Percentiles rank a stretch among this genome's conserved stretches.
Evolutionary conservation across 2,888 invertebrate genomes (phyloP).

Genomic region (Pollenia angustigena): DNA sequence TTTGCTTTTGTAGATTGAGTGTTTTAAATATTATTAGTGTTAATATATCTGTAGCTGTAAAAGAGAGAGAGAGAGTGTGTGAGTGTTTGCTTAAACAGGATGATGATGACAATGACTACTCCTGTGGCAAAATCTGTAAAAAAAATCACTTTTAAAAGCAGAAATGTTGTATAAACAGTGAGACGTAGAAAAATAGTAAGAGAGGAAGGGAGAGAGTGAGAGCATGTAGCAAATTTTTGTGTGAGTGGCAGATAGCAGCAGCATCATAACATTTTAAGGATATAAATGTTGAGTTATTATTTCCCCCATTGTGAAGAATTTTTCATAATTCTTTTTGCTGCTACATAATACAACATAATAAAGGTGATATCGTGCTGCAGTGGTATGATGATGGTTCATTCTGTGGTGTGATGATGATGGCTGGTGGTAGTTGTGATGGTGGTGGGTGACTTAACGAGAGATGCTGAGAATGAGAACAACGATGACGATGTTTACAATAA

Average conservation of each 20-base stretch:
- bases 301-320: conserved; percentile 64
- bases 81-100: conserved; percentile 25
- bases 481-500: conserved; percentile 56
- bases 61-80: not conserved
- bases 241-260: conserved; percentile 20
- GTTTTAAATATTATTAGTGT: conserved; percentile 60
- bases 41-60: conserved; percentile 29
- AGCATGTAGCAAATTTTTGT: conserved; percentile 1
- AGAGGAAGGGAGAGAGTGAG: conserved; percentile 30
- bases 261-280: conserved; percentile 66
- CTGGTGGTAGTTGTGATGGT: conserved; percentile 49
- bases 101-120: conserved; percentile 47
- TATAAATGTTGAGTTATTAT: conserved; percentile 71
- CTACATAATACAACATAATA: conserved; percentile 66
- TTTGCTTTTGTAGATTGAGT: conserved; percentile 57
- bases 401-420: conserved; percentile 27
- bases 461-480: conserved; percentile 32
- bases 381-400: conserved; percentile 38
- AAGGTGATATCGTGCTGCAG: conserved; percentile 60
- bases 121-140: conserved; percentile 26
- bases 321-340: conserved; percentile 63
- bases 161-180: not conserved
- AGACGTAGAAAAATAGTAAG: not conserved
- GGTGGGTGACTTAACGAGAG: conserved; percentile 56
- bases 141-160: not conserved